Evolutionary conservation across 2,113 vertebrate species (phyloP), one percentile per base, ranked within the genome.

Genomic region (Cavia aperea): DNA sequence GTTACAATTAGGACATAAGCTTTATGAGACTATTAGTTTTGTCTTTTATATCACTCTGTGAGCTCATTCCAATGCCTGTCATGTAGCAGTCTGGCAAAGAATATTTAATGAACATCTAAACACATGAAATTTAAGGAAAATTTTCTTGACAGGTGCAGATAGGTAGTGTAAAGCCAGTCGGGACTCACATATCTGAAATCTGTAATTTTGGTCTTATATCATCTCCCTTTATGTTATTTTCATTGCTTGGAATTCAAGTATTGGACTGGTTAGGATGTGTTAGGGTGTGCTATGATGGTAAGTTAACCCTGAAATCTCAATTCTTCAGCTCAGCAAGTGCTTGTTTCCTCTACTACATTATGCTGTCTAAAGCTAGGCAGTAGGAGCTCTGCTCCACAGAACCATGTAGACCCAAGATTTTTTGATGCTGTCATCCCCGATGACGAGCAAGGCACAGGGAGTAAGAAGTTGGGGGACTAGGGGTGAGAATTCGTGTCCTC

Each of bases 131-230:
- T 56, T 86, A 51, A 24, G 75, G 46, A 31, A 65, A 58, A 58
- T 79, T 58, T 93, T 91, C 19, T 90, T 93, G 86, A 54, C 31
- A 84, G 88, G 1, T 72, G 2, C 81, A 54, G 89, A 92, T 88
- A 94, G 39, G 13, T 88, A 9, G 0, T 66, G 58, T 46, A 81
- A 63, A 77, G 16, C 79, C 1, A 93, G 70, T 46, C 26, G 84
- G 46, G 16, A 78, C 84, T 95, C 82, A 31, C 90, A 26, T 81
- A 58, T 88, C 73, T n/a, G 8, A 92, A 85, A 78, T 31, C 4
- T 60, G 0, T 33, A 58, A 68, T 51, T 85, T 63, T 18, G 84
- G 4, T 88, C 86, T 73, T 88, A 13, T 4, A 43, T 93, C 3
- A 90, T 29, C 46, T 89, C 56, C 2, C n/a, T 92, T 81, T 60